Evolutionary conservation across 2,113 vertebrate species (phyloP), one percentile per base, ranked within the genome.

Genomic region (Myrmecobius fasciatus): DNA sequence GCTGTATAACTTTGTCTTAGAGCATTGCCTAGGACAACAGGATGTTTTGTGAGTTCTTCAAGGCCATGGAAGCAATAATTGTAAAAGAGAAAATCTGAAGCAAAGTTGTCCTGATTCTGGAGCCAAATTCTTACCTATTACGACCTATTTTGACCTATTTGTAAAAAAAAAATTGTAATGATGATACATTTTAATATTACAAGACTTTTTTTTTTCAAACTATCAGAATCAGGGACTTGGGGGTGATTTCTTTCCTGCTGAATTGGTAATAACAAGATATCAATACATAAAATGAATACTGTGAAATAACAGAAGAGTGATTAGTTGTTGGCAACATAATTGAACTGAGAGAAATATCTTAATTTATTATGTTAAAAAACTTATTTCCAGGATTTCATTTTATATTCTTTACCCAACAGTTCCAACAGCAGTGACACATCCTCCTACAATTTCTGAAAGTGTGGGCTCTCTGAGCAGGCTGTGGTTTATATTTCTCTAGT

Each of bases 391-490:
- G 54, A 91, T 95, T 95, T 96, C 91, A 89, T 92, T 97, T 53
- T 95, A 89, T 90, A 90, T 53, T 95, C 53, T 20, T 89, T 89
- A 67, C 91, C 89, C 51, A 91, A 92, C 52, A 60, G 53, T 93
- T 96, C 93, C 31, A 96, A 36, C 90, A 93, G 90, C 93, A 95
- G 95, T 96, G 96, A 67, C 94, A 95, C 95, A n/a, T 36, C 53
- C 48, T 92, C 53, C 89, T 46, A 48, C 89, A 92, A 92, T 56
- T 26, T 47, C 28, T 67, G 92, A 98, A 98, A 98, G 48, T 96
- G 97, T 95, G 91, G 67, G 88, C 96, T 97, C 96, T 94, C 95
- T 90, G 89, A 97, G 88, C 52, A 97, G 96, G 97, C 95, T 28
- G 36, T 88, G 0, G 0, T 94, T 97, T 89, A 22, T 91, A 43